These are phyloP conservation scores for Carassius auratus DNA, from an alignment of 2,113 vertebrate genomes.

Conservation along the genomic window DNA sequence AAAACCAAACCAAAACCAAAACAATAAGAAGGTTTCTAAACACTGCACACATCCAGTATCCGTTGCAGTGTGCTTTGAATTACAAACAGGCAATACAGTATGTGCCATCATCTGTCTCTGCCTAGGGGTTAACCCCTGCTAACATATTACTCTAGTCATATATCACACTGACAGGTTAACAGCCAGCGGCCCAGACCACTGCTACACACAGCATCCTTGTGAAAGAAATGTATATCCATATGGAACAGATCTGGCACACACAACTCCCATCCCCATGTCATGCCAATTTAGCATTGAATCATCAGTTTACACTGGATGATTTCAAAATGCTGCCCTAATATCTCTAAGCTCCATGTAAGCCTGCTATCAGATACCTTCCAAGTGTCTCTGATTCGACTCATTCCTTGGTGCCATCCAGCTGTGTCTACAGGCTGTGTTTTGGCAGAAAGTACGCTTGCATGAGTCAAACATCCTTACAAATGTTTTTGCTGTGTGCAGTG, in stretches of 20 bases:
- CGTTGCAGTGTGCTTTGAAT: conserved; percentile 51
- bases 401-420: conserved; percentile 17
- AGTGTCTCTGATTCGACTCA: conserved; percentile 10
- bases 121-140: conserved; percentile 55
- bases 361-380: conserved; percentile 28
- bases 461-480: background rate
- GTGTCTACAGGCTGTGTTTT: conserved; percentile 29
- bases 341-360: conserved; percentile 12
- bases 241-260: conserved; percentile 62
- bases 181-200: conserved; percentile 48
- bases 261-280: conserved; percentile 48
- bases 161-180: conserved; percentile 49
- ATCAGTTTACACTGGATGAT: conserved; percentile 4
- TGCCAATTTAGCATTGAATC: background rate
- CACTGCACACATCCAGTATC: conserved; percentile 46
- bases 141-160: conserved; percentile 55
- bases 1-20: background rate
- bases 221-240: conserved; percentile 53
- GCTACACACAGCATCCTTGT: conserved; percentile 31
- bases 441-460: background rate
- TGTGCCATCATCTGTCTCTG: conserved; percentile 56
- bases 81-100: conserved; percentile 29
- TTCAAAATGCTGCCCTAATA: background rate
- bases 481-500: conserved; percentile 12
- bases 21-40: background rate